Percentiles rank a stretch among this genome's conserved stretches.
These are phyloP conservation scores for Acipenser oxyrinchus DNA, from an alignment of 2,797 vertebrate genomes.

Conservation along the genomic window DNA sequence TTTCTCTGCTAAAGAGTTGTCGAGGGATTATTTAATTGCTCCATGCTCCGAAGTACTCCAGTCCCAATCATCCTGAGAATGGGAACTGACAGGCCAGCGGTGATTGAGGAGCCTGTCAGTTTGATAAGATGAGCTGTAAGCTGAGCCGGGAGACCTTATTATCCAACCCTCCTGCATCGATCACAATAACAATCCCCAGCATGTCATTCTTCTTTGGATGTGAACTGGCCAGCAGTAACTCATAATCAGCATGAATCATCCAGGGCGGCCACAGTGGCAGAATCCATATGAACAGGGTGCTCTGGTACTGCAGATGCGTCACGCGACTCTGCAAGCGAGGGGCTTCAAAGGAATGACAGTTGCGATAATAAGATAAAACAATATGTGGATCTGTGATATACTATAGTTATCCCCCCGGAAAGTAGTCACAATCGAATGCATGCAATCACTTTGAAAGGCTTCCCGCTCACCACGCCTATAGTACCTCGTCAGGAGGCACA, in stretches of 20 bases:
- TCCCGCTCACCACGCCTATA: too few relatives aligned
- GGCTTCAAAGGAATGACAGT: too few relatives aligned
- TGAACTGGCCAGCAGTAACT: not conserved
- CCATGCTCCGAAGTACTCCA: conserved; percentile 7
- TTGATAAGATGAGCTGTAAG: conserved; percentile 7
- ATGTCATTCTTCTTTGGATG: not conserved
- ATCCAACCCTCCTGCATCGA: conserved; percentile 4
- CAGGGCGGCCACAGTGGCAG: not conserved
- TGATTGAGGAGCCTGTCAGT: not conserved
- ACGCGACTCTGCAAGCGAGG: too few relatives aligned
- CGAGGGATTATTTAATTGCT: conserved; percentile 10
- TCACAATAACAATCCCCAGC: conserved; percentile 4
- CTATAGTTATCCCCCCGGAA: too few relatives aligned
- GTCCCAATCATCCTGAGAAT: conserved; percentile 10
- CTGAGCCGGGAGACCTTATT: conserved; percentile 12
- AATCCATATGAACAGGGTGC: not conserved
- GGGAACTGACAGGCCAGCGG: conserved; percentile 10
- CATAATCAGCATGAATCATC: not conserved
- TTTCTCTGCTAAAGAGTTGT: conserved; percentile 1
- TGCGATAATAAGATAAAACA: too few relatives aligned
- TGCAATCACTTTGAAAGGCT: too few relatives aligned
- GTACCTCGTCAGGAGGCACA: not conserved
- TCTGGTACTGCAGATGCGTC: not conserved
- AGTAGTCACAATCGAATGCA: too few relatives aligned
- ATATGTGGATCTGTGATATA: too few relatives aligned